Evolutionary conservation across 1,140 invertebrate species (phyloP), one percentile per base, ranked within the genome.

Genomic region (Phortica variegata): DNA sequence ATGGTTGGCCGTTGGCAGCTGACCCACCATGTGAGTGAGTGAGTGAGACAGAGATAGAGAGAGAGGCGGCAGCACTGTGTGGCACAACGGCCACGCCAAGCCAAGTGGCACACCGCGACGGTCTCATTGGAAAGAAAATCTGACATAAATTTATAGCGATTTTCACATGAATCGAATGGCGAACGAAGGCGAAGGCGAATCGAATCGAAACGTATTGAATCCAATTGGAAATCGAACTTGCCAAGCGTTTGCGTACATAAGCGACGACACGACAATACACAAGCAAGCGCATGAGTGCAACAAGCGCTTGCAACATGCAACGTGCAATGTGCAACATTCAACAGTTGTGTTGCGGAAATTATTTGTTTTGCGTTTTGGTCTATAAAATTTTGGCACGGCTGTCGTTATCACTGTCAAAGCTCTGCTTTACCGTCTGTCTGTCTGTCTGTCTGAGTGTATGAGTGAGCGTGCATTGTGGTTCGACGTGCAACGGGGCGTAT

Each of bases 81-180:
- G n/a, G n/a, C n/a, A n/a, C n/a, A n/a, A n/a, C n/a, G n/a, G n/a
- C n/a, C n/a, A n/a, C n/a, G n/a, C n/a, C 45, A 46, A 54, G 43
- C 48, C 19, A 42, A 45, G 13, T 46, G 46, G 20, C 50, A 15
- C 12, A 3, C 13, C 10, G 33, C 13, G 4, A 29, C 31, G 54
- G 48, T 49, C 49, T 58, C n/a, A n/a, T n/a, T n/a, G n/a, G n/a
- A n/a, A n/a, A 6, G 10, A 26, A 26, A 26, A 26, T 26, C 23
- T 26, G 23, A 49, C 45, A 36, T 32, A 68, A 66, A 66, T 66
- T 66, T 66, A 66, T 66, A 53, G 65, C 60, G 58, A 66, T 66
- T 66, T 66, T 63, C 63, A 66, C 65, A 55, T 66, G 63, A 68
- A 66, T 68, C 52, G 63, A 63, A 66, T 45, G 51, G 39, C 42